Conservation (phyloP, 1,140 invertebrate species). For the Drosophila seguyi region DNA sequence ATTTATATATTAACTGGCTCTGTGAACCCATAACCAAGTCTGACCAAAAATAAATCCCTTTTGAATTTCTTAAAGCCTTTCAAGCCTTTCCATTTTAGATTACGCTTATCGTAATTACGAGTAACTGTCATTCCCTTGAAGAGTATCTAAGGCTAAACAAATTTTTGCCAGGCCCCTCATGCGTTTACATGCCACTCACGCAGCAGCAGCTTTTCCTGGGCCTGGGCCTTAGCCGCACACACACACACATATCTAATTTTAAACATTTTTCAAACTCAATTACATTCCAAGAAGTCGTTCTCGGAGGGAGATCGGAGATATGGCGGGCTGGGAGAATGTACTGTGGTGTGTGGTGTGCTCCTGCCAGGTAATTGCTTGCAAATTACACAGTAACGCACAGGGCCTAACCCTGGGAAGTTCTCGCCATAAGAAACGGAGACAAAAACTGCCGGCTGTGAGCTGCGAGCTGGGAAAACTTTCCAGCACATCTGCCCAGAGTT, state of each 20-base stretch:
- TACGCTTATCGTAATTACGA: constrained; percentile 1
- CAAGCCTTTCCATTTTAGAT: background rate
- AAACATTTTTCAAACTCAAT: constrained; percentile 74
- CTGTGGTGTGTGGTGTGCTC: constrained; percentile 7
- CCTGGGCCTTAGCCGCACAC: constrained; percentile 7
- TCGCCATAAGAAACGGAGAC: constrained; percentile 29
- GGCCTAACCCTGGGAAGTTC: constrained; percentile 4
- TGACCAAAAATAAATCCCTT: background rate
- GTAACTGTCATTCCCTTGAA: background rate
- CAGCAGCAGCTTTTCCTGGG: constrained; percentile 24
- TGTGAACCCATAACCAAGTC: no score
- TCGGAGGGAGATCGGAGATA: constrained; percentile 6
- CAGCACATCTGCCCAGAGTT: constrained; percentile 30
- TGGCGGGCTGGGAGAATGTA: background rate
- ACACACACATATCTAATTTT: constrained; percentile 65
- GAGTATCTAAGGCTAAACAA: background rate
- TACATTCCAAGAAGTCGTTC: constrained; percentile 43
- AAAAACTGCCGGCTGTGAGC: constrained; percentile 19
- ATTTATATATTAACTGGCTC: no score
- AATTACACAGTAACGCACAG: constrained; percentile 58
- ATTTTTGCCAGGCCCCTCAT: constrained; percentile 14
- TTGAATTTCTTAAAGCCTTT: no score
- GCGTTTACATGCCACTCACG: constrained; percentile 53
- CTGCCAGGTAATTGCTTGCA: constrained; percentile 72
- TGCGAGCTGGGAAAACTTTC: constrained; percentile 31